Evolutionary conservation across 2,888 invertebrate genomes (phyloP).

Genomic region (Dasypogon diadema): DNA sequence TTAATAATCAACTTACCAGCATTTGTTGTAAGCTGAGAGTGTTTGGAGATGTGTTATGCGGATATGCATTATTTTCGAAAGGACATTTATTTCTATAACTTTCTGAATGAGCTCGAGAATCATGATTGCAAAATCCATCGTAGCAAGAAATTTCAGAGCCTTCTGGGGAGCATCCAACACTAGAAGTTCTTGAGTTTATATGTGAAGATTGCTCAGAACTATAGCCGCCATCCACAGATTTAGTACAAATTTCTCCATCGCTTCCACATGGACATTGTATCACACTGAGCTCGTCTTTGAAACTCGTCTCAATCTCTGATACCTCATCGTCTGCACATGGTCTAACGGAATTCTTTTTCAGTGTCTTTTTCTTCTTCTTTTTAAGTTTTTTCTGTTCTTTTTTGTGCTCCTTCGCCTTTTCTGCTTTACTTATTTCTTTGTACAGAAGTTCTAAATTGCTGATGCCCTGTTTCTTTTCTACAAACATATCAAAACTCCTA

Average conservation of each 20-base stretch:
- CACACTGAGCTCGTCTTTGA: conserved; percentile 19
- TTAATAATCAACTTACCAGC: conserved; percentile 76
- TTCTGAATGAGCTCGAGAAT: conserved; percentile 61
- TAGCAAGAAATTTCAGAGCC: conserved; percentile 92
- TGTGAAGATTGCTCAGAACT: conserved; percentile 79
- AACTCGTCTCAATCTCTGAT: conserved; percentile 42
- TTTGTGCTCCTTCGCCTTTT: conserved; percentile 84
- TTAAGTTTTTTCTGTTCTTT: conserved; percentile 90
- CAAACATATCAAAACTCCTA: conserved; percentile 90
- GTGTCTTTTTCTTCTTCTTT: conserved; percentile 79
- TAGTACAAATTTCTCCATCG: conserved; percentile 67
- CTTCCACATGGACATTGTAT: conserved; percentile 70
- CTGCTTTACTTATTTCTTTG: conserved; percentile 88
- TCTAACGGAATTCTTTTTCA: conserved; percentile 67
- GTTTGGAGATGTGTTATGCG: conserved; percentile 51
- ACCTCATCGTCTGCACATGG: conserved; percentile 59
- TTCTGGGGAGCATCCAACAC: conserved; percentile 86
- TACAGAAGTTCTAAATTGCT: conserved; percentile 90
- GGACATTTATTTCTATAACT: conserved; percentile 3
- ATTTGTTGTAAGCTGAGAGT: conserved; percentile 77
- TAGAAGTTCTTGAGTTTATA: conserved; percentile 78
- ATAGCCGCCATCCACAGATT: conserved; percentile 88
- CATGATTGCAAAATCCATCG: conserved; percentile 88
- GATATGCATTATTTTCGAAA: background rate
- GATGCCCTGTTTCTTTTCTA: conserved; percentile 89